Conservation (phyloP, 2,888 invertebrate genomes). For the Elysia crispata region DNA sequence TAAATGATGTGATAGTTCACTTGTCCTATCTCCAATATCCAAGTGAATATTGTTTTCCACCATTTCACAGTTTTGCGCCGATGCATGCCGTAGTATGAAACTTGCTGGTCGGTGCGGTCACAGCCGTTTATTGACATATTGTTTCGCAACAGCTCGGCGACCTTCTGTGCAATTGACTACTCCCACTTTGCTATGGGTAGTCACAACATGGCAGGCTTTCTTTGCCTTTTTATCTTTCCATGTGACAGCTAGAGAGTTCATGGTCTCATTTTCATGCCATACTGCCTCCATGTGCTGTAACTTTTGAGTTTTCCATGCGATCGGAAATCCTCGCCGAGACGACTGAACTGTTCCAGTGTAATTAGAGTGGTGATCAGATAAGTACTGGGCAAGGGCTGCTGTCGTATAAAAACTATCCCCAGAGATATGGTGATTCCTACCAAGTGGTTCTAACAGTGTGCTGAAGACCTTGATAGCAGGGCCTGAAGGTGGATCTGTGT, state of each 20-base stretch:
- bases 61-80: too few relatives aligned
- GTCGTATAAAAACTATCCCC: conserved; percentile 32
- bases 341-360: conserved; percentile 11
- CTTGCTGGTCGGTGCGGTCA: background rate
- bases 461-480: conserved; percentile 14
- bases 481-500: conserved; percentile 6
- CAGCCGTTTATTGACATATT: conserved; percentile 1
- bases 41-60: background rate
- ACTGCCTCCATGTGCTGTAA: conserved; percentile 6
- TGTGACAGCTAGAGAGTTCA: background rate
- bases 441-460: conserved; percentile 2
- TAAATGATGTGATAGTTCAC: too few relatives aligned
- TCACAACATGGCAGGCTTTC: too few relatives aligned
- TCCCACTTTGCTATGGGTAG: too few relatives aligned
- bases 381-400: conserved; percentile 11
- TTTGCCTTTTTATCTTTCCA: conserved; percentile 28
- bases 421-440: conserved; percentile 13
- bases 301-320: background rate
- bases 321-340: background rate
- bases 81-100: conserved; percentile 6
- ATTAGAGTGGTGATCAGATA: background rate
- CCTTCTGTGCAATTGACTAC: too few relatives aligned
- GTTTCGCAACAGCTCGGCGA: too few relatives aligned
- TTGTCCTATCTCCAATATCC: too few relatives aligned
- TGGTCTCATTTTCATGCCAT: background rate